Evolutionary conservation across 2,113 vertebrate genomes (phyloP).

Genomic region (Sisor rabdophorus): DNA sequence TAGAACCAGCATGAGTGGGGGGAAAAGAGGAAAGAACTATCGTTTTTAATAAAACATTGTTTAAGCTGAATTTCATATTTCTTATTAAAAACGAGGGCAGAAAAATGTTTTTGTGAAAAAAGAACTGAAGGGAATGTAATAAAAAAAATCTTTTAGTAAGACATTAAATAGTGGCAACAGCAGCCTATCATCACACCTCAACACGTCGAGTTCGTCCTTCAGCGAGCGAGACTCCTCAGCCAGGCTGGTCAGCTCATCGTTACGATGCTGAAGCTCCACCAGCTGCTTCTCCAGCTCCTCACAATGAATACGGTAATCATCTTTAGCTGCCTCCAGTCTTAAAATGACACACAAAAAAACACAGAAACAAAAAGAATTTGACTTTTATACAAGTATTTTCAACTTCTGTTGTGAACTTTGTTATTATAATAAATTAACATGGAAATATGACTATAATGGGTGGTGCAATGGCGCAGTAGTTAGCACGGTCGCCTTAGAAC

Average conservation of each 20-base stretch:
- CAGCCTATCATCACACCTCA: conserved; percentile 74
- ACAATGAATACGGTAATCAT: conserved; percentile 95
- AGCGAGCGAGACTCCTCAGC: conserved; percentile 92
- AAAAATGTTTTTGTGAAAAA: too few species aligned
- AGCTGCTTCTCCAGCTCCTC: conserved; percentile 93
- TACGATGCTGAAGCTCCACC: conserved; percentile 91
- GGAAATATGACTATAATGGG: too few species aligned
- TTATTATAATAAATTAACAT: too few species aligned
- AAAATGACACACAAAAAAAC: conserved; percentile 10
- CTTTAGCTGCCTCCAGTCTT: conserved; percentile 94
- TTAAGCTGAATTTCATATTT: background rate
- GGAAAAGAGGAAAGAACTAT: too few species aligned
- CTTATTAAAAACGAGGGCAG: background rate
- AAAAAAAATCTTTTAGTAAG: background rate
- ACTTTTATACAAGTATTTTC: background rate
- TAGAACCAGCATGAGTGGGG: too few species aligned
- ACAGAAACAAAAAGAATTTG: background rate
- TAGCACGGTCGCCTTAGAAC: too few species aligned
- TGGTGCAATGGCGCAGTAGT: too few species aligned
- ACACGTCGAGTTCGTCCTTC: conserved; percentile 91
- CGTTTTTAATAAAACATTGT: too few species aligned
- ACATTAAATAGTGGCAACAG: background rate
- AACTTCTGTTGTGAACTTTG: too few species aligned
- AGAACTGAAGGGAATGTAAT: too few species aligned
- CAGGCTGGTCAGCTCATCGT: conserved; percentile 87